Conservation (phyloP, 2,888 invertebrate genomes). For the Ernsta delagoae region DNA sequence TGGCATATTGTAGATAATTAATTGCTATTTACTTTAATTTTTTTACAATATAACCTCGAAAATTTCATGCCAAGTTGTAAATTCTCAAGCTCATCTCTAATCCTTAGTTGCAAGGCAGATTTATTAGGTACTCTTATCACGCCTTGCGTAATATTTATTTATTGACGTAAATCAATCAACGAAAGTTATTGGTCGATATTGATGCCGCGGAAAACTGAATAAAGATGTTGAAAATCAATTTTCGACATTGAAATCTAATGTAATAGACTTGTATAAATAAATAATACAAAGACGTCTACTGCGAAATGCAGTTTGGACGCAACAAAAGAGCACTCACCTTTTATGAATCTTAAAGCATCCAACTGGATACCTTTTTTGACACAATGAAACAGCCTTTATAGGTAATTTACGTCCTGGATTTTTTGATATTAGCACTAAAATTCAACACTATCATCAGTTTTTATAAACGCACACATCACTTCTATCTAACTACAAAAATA, state of each 20-base stretch:
- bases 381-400: constrained; percentile 41
- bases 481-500: constrained; percentile 51
- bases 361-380: constrained; percentile 45
- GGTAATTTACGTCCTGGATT: constrained; percentile 35
- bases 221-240: background rate
- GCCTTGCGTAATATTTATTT: constrained; percentile 17
- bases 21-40: too few relatives aligned
- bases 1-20: too few relatives aligned
- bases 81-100: too few relatives aligned
- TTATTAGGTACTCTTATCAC: background rate
- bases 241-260: background rate
- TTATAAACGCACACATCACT: constrained; percentile 52
- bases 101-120: too few relatives aligned
- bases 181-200: background rate
- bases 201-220: too few relatives aligned
- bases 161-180: constrained; percentile 1
- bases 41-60: too few relatives aligned
- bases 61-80: too few relatives aligned
- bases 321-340: constrained; percentile 52
- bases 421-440: constrained; percentile 45
- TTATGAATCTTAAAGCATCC: constrained; percentile 73
- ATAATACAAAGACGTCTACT: constrained; percentile 15
- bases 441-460: constrained; percentile 57
- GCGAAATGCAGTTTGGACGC: constrained; percentile 25
- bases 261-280: too few relatives aligned